phyloP scores from a whole-genome alignment of 2,113 vertebrate genomes.

The Machaerirhynchus nigripectus region DNA sequence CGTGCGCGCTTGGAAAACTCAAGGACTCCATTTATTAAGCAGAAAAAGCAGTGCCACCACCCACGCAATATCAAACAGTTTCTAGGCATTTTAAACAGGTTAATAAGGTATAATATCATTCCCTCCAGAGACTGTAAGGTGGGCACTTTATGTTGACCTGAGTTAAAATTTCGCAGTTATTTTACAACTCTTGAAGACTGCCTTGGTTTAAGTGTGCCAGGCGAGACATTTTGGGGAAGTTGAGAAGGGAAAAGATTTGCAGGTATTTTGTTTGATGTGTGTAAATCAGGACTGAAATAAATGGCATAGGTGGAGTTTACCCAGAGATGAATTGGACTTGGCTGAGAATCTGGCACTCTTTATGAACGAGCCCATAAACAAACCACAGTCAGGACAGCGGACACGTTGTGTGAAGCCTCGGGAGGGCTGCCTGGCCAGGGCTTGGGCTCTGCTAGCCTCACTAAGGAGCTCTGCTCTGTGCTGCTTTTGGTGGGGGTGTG shows the following conservation, averaged over 20 bases:
- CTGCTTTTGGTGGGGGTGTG: neutral
- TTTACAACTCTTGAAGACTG: neutral
- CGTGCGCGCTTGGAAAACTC: neutral
- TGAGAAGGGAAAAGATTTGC: conserved; percentile 8
- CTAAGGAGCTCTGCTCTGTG: neutral
- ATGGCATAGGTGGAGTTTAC: neutral
- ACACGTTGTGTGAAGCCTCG: neutral
- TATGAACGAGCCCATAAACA: neutral
- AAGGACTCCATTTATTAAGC: neutral
- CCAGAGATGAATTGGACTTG: conserved; percentile 40
- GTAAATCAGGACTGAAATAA: conserved; percentile 32
- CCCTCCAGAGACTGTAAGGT: conserved; percentile 6
- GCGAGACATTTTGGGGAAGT: neutral
- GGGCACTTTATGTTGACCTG: neutral
- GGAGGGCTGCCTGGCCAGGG: neutral
- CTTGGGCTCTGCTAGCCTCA: neutral
- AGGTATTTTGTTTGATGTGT: conserved; percentile 21
- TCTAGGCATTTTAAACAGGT: neutral
- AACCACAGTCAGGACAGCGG: neutral
- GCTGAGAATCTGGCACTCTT: conserved; percentile 18
- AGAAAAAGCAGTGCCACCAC: neutral
- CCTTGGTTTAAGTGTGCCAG: neutral
- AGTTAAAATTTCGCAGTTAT: conserved; percentile 39
- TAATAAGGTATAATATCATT: neutral
- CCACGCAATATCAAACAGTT: neutral